A percentile compares a stretch with the other conserved stretches of the same genome.
Evolutionary conservation across 2,113 vertebrate species (phyloP).

Genomic region (Eubucco bourcierii): DNA sequence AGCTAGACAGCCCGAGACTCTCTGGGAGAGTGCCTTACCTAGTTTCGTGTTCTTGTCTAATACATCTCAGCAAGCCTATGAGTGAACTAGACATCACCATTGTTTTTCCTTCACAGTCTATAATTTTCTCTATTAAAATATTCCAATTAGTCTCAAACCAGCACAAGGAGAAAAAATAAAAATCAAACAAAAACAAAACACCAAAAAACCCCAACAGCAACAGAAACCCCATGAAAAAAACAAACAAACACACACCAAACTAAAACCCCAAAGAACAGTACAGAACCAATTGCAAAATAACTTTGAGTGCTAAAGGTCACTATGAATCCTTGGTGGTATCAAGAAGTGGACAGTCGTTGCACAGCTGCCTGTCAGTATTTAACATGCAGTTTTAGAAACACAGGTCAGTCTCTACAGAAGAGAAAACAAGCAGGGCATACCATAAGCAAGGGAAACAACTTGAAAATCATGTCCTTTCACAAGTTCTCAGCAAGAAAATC

Average conservation of each 20-base stretch:
- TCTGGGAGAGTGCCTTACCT: no score
- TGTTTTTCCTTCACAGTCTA: no score
- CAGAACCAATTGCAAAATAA: background rate
- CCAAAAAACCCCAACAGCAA: no score
- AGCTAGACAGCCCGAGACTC: no score
- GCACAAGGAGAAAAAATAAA: background rate
- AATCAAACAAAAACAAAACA: background rate
- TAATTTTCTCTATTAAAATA: no score
- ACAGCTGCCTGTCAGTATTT: background rate
- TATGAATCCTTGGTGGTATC: background rate
- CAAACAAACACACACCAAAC: no score
- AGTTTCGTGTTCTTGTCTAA: no score
- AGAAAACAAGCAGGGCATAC: background rate
- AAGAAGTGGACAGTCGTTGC: background rate
- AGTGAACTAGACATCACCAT: no score
- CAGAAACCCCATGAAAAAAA: no score
- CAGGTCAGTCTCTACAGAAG: background rate
- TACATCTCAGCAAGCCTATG: no score
- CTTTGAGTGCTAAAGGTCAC: background rate
- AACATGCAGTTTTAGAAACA: rapidly evolving
- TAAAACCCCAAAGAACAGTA: background rate
- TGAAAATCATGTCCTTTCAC: background rate
- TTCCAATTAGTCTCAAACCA: no score
- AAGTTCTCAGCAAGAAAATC: background rate
- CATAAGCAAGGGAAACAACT: background rate